Conservation (phyloP, 2,888 invertebrate genomes). For the Ceraclea dissimilis region DNA sequence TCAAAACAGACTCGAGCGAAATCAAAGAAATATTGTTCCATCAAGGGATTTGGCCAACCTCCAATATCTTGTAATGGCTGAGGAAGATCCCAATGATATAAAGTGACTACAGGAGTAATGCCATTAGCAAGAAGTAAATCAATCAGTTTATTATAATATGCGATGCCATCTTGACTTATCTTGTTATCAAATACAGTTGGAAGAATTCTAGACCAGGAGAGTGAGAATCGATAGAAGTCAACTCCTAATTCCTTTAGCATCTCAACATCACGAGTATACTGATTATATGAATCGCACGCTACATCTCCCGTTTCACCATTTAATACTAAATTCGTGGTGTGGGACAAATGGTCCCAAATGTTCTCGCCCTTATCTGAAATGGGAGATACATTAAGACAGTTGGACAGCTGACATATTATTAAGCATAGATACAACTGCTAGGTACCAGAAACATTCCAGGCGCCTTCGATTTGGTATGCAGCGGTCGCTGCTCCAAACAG, state of each 20-base stretch:
- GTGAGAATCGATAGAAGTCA: conserved; percentile 39
- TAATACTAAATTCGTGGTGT: conserved; percentile 15
- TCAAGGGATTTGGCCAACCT: conserved; percentile 34
- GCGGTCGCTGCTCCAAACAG: conserved; percentile 33
- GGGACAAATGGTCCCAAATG: conserved; percentile 38
- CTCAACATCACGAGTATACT: conserved; percentile 38
- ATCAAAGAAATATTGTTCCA: conserved; percentile 34
- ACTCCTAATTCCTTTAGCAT: conserved; percentile 31
- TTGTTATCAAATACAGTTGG: conserved; percentile 44
- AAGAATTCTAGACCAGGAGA: conserved; percentile 49
- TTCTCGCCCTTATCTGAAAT: conserved; percentile 37
- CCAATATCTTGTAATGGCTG: conserved; percentile 37
- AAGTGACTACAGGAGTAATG: conserved; percentile 48
- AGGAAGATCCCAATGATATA: conserved; percentile 38
- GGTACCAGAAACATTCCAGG: conserved; percentile 28
- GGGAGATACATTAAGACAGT: background rate
- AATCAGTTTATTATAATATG: conserved; percentile 48
- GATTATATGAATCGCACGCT: conserved; percentile 52
- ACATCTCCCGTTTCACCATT: conserved; percentile 43
- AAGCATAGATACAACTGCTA: too few relatives aligned
- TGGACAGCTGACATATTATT: too few relatives aligned
- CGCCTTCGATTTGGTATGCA: conserved; percentile 30
- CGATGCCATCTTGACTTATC: conserved; percentile 43
- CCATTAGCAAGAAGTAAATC: conserved; percentile 42
- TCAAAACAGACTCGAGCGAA: conserved; percentile 33